These are phyloP conservation scores for Centruroides sculpturatus DNA, from an alignment of 1,140 invertebrate species.

Conservation along the genomic window DNA sequence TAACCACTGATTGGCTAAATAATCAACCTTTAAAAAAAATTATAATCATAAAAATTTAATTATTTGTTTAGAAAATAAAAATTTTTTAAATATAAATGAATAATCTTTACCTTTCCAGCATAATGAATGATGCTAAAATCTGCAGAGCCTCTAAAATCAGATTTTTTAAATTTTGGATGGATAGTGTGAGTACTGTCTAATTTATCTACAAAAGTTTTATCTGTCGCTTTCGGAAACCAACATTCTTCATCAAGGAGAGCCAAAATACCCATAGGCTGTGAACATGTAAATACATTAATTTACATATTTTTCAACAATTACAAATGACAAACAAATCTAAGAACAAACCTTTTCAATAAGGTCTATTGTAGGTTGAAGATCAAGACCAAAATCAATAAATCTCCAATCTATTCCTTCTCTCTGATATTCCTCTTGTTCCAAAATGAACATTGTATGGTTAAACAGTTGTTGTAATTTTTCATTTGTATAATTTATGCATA, in stretches of 20 bases:
- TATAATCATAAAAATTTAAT: background rate
- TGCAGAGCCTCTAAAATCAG: slow-evolving; percentile 87
- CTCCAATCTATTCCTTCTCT: slow-evolving; percentile 99
- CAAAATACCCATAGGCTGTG: slow-evolving; percentile 91
- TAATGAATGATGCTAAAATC: slow-evolving; percentile 98
- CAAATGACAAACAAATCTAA: background rate
- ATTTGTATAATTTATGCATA: slow-evolving; percentile 99
- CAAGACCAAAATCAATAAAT: slow-evolving; percentile 98
- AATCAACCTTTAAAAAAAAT: slow-evolving; percentile 53
- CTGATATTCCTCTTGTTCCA: slow-evolving; percentile 99
- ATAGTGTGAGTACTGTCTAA: slow-evolving; percentile 76
- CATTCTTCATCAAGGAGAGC: slow-evolving; percentile 96
- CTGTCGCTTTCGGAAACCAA: slow-evolving; percentile 98
- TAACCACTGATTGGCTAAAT: slow-evolving; percentile 91
- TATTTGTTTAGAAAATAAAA: background rate
- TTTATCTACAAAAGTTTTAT: slow-evolving; percentile 98
- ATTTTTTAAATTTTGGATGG: slow-evolving; percentile 97
- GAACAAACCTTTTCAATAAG: slow-evolving; percentile 77
- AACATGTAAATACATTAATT: background rate
- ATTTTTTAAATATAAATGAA: background rate
- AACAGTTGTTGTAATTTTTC: slow-evolving; percentile 99
- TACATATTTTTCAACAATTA: background rate
- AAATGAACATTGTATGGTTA: slow-evolving; percentile 99
- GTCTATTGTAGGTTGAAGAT: slow-evolving; percentile 98
- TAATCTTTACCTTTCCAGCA: slow-evolving; percentile 65